Evolutionary conservation across 2,888 invertebrate species (phyloP).

Genomic region (Microplitis deprimator): DNA sequence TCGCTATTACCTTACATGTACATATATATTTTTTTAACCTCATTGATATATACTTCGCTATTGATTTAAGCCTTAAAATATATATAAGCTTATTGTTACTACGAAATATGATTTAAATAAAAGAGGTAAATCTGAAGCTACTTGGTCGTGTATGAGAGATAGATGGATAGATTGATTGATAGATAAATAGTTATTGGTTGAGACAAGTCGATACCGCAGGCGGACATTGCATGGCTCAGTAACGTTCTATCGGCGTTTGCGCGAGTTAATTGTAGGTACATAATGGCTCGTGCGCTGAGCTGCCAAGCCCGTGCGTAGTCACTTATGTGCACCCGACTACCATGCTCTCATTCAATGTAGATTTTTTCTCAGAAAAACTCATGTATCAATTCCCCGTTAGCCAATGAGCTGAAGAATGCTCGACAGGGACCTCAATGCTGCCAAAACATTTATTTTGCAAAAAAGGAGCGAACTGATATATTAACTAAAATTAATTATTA

Average conservation of each 20-base stretch:
- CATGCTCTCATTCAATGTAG: conserved; percentile 19
- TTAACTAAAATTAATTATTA: too few relatives aligned
- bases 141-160: neutral
- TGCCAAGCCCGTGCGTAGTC: conserved; percentile 50
- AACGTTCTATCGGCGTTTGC: conserved; percentile 57
- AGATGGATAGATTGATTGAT: neutral
- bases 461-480: too few relatives aligned
- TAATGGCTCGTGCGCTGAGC: conserved; percentile 59
- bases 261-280: conserved; percentile 59
- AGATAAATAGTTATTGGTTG: conserved; percentile 6
- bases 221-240: conserved; percentile 65
- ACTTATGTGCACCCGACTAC: conserved; percentile 30
- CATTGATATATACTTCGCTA: too few relatives aligned
- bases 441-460: too few relatives aligned
- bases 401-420: neutral
- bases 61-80: too few relatives aligned
- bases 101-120: too few relatives aligned
- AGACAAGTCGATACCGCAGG: conserved; percentile 55
- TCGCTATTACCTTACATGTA: neutral
- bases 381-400: conserved; percentile 29
- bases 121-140: neutral
- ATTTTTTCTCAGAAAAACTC: conserved; percentile 25
- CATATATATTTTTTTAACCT: neutral
- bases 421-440: too few relatives aligned
- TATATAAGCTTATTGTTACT: too few relatives aligned